These are phyloP conservation scores for Eriocheir sinensis DNA, from an alignment of 1,140 invertebrate genomes.

Conservation along the genomic window DNA sequence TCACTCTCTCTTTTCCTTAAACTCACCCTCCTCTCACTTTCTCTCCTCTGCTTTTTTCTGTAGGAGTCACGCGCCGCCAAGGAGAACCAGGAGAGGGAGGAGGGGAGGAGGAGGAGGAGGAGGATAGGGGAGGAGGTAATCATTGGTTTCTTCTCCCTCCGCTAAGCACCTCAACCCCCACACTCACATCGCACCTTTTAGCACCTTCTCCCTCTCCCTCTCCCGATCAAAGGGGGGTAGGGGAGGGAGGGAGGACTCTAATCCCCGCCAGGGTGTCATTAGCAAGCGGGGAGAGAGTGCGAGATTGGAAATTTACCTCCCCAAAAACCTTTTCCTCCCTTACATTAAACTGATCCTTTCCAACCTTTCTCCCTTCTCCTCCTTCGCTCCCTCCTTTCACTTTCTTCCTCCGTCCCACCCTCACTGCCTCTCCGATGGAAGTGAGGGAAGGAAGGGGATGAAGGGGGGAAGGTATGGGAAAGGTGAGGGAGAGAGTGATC, in stretches of 20 bases:
- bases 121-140: no score
- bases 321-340: no score
- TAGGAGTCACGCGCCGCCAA: background rate
- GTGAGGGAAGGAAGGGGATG: conserved; percentile 23
- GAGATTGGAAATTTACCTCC: conserved; percentile 11
- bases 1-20: no score
- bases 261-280: background rate
- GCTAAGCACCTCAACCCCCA: no score
- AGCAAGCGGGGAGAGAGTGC: background rate
- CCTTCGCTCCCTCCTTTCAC: background rate
- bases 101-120: background rate
- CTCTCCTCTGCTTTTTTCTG: no score
- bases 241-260: no score
- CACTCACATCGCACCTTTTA: background rate
- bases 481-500: no score
- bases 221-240: background rate
- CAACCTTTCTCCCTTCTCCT: no score
- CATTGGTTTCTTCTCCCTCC: background rate
- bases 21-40: no score
- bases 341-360: no score
- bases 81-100: background rate
- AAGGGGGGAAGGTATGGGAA: no score
- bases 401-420: background rate
- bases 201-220: background rate
- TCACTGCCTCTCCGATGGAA: conserved; percentile 5